Evolutionary conservation across 2,888 invertebrate species (phyloP).

Genomic region (Drosophila prolongata): DNA sequence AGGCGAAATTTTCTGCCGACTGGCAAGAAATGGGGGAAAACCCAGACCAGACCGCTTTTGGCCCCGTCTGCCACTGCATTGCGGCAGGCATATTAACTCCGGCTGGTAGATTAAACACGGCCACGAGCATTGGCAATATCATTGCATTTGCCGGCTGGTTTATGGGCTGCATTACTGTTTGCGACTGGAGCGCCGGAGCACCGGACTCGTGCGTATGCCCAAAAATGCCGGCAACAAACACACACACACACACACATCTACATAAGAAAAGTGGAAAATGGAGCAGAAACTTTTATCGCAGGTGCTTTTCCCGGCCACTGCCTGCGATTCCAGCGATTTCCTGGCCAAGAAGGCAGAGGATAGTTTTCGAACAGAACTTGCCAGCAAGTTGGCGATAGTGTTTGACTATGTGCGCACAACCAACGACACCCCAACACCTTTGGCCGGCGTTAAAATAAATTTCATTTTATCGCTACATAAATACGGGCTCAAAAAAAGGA

Average conservation of each 20-base stretch:
- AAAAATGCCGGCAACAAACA: constrained; percentile 20
- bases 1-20: constrained; percentile 14
- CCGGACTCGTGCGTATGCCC: constrained; percentile 44
- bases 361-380: constrained; percentile 56
- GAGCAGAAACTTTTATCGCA: constrained; percentile 77
- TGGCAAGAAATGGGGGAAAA: constrained; percentile 20
- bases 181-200: constrained; percentile 4
- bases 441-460: constrained; percentile 73
- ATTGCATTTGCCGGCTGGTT: constrained; percentile 64
- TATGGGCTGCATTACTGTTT: constrained; percentile 56
- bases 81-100: constrained; percentile 50
- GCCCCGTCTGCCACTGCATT: constrained; percentile 44
- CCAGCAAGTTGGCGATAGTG: constrained; percentile 70
- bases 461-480: constrained; percentile 78
- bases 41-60: neutral
- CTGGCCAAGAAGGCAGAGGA: constrained; percentile 49
- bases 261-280: constrained; percentile 68
- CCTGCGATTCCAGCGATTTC: constrained; percentile 69
- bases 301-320: constrained; percentile 58
- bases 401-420: constrained; percentile 69
- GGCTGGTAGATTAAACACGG: constrained; percentile 41
- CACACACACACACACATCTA: constrained; percentile 3
- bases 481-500: constrained; percentile 51
- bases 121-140: constrained; percentile 47
- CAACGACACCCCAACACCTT: constrained; percentile 28